Percentiles rank a stretch among this genome's conserved stretches.
phyloP scores from a whole-genome alignment of 2,113 vertebrate genomes.

The Amblyopsis rosae region DNA sequence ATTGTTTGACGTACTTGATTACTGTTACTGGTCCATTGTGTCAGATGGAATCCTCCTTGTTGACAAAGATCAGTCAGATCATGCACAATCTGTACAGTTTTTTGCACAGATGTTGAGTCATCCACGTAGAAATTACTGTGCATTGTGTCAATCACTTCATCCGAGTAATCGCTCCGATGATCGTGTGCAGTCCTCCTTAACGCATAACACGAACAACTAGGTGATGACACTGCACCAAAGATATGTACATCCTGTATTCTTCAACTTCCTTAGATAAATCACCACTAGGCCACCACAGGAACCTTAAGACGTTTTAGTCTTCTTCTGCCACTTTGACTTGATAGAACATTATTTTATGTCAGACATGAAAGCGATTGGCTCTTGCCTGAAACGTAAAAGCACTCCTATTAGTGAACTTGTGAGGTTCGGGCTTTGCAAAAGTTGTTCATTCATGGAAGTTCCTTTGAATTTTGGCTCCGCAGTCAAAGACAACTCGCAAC shows the following conservation, averaged over 20 bases:
- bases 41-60: background rate
- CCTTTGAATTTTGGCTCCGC: constrained; percentile 9
- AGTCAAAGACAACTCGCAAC: constrained; percentile 5
- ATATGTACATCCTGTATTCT: constrained; percentile 1
- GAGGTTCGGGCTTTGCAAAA: background rate
- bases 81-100: constrained; percentile 9
- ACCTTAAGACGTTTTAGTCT: background rate
- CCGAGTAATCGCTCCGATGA: background rate
- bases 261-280: background rate
- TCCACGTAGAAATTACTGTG: constrained; percentile 12
- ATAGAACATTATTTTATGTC: background rate
- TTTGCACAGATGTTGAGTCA: background rate
- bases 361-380: background rate
- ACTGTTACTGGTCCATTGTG: too few species aligned
- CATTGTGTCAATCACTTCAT: background rate
- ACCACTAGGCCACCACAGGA: constrained; percentile 1
- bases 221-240: background rate
- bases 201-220: background rate
- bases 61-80: constrained; percentile 11
- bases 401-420: background rate
- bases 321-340: background rate
- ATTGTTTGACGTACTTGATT: too few species aligned
- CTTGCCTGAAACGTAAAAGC: background rate
- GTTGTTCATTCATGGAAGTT: too few species aligned
- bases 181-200: background rate